A percentile compares a stretch with the other conserved stretches of the same genome.
Evolutionary conservation across 2,888 invertebrate genomes (phyloP).

Genomic region (Metacarcinus magister): DNA sequence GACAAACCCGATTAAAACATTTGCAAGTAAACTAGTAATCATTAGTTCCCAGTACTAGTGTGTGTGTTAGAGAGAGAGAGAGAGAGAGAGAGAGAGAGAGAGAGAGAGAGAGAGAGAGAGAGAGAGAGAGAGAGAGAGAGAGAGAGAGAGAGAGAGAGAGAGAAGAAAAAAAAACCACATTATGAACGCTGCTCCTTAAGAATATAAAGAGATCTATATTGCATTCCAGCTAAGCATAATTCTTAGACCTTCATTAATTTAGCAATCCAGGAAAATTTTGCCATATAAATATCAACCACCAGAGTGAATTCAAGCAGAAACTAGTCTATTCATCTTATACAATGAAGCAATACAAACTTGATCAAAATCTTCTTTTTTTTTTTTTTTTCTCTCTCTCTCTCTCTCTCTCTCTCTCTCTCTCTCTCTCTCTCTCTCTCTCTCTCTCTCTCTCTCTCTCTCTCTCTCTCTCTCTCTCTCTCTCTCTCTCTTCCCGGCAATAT

Average conservation of each 20-base stretch:
- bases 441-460: conserved; percentile 33
- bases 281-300: no score
- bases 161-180: background rate
- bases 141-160: conserved; percentile 55
- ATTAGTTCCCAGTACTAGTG: background rate
- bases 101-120: conserved; percentile 3
- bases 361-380: background rate
- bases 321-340: no score
- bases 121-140: conserved; percentile 60
- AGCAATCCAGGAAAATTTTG: no score
- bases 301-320: no score
- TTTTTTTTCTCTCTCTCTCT: background rate
- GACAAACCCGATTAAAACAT: conserved; percentile 40
- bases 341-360: no score
- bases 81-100: conserved; percentile 47
- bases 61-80: background rate
- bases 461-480: conserved; percentile 39
- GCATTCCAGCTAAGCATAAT: no score
- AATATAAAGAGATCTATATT: no score
- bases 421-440: background rate
- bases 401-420: background rate
- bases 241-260: no score
- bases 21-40: conserved; percentile 49
- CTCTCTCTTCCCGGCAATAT: conserved; percentile 21
- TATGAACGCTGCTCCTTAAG: background rate